A percentile compares a stretch with the other conserved stretches of the same genome.
These are phyloP conservation scores for Mus spretus DNA, from an alignment of 2,797 vertebrate genomes.

Conservation along the genomic window DNA sequence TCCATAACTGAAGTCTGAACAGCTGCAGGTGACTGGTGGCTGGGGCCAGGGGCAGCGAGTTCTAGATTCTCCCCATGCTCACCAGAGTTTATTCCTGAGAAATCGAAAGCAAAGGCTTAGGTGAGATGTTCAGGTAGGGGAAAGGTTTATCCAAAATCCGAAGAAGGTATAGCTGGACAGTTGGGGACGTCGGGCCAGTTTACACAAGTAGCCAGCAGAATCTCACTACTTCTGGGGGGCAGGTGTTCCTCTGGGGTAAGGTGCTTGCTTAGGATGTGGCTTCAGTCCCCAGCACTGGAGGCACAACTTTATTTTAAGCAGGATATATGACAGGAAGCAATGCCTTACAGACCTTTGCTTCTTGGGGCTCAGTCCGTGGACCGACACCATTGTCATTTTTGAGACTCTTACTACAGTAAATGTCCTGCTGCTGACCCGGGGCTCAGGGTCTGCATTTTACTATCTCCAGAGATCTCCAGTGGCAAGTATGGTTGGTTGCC, in stretches of 20 bases:
- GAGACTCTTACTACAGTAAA: background rate
- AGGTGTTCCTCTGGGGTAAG: background rate
- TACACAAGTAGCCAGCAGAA: background rate
- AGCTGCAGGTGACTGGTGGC: background rate
- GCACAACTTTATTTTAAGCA: background rate
- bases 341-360: background rate
- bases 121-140: background rate
- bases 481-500: background rate
- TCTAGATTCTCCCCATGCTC: background rate
- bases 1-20: background rate
- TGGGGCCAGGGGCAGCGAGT: background rate
- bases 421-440: background rate
- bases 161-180: background rate
- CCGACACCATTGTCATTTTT: background rate
- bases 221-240: background rate
- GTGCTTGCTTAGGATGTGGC: background rate
- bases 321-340: background rate
- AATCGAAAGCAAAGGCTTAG: constrained; percentile 20
- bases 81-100: constrained; percentile 3
- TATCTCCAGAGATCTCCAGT: background rate
- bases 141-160: background rate
- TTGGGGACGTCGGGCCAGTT: background rate
- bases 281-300: background rate
- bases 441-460: background rate
- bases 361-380: background rate